Evolutionary conservation across 2,797 vertebrate species (phyloP), one percentile per base, ranked within the genome.

Genomic region (Xenentodon cancila): DNA sequence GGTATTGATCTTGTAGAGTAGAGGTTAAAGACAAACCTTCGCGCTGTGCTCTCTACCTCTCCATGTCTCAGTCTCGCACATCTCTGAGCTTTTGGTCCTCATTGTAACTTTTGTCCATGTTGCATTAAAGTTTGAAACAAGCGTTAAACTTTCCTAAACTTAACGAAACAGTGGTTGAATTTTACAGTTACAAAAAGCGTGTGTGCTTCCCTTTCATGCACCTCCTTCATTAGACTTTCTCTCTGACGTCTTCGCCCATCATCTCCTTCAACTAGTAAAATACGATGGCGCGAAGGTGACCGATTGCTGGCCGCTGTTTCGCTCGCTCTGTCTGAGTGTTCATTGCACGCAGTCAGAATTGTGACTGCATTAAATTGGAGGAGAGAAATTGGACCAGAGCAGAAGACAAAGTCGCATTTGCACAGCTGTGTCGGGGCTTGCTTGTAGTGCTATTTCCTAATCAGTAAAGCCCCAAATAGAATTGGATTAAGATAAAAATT

Each of bases 111-210:
- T 9, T 52, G 43, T 51, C 49, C 20, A 20, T n/a, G 25, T 55
- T 34, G 50, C 53, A 57, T 70, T 48, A 59, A 56, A 60, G 44
- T 48, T 78, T 56, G 42, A 52, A 64, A 49, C 7, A 56, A 25
- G 44, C 43, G 48, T 53, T 55, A n/a, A 64, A 75, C 44, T 40
- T 68, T 59, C 37, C 21, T 18, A 53, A n/a, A 64, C 40, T 55
- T 77, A 80, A 84, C 79, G 72, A 82, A 59, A 64, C 64, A 58
- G 56, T 58, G 49, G 53, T 62, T 68, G 68, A 22, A 66, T 50
- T 68, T 74, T 74, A 59, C 43, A 59, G 27, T 42, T 18, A 21
- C 37, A 30, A 71, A 47, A 45, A 61, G 15, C 27, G 21, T 37
- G 48, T 68, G 56, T 44, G 52, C 27, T 60, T 71, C 7, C 13